These are phyloP conservation scores for human DNA, from an alignment of 2,113 vertebrate species.

Conservation along the genomic window GRCh38 chr15:39215001-39215500, in stretches of 20 bases:
- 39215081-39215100: neutral
- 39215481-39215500: neutral
- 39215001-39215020: neutral
- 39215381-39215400: neutral
- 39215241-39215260: neutral
- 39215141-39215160: neutral
- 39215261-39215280: neutral
- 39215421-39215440: neutral
- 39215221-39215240: neutral
- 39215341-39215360: neutral
- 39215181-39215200: neutral
- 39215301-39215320: neutral
- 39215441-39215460: neutral
- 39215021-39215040: neutral
- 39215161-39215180: neutral
- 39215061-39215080: neutral
- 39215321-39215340: neutral
- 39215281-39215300: conserved; percentile 11
- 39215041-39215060: neutral
- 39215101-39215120: neutral
- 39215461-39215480: neutral
- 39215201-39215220: neutral
- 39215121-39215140: too few species aligned
- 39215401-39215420: neutral
- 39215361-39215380: neutral